Evolutionary conservation across 2,113 vertebrate genomes (phyloP).

Genomic region (Tragelaphus imberbis): DNA sequence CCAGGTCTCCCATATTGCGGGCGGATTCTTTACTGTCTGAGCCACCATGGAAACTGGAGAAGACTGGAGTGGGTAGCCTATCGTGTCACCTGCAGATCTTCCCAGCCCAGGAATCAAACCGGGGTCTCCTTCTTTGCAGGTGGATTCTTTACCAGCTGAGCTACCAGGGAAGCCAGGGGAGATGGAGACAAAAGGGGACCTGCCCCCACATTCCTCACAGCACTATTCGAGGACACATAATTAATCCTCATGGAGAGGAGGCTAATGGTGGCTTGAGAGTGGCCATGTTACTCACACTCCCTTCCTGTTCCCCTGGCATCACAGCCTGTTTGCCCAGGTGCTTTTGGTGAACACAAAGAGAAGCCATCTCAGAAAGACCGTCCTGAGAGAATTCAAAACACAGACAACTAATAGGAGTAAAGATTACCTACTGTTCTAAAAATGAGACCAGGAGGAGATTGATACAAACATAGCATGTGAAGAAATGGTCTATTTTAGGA

Average conservation of each 20-base stretch:
- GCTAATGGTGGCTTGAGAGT: not conserved
- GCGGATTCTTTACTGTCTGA: not conserved
- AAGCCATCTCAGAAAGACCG: not conserved
- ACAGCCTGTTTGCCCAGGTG: not conserved
- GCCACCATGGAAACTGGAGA: fast-evolving
- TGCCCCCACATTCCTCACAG: not conserved
- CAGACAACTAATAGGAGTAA: constrained; percentile 37
- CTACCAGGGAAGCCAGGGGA: not conserved
- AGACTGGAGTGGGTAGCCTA: not conserved
- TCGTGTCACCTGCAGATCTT: not conserved
- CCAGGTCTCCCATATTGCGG: fast-evolving
- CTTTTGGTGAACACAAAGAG: not conserved
- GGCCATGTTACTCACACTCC: not conserved
- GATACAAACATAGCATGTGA: constrained; percentile 51
- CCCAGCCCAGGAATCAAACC: not conserved
- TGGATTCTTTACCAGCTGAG: not conserved
- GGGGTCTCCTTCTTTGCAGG: not conserved
- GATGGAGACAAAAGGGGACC: not conserved
- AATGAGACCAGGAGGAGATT: not conserved
- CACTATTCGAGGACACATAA: not conserved
- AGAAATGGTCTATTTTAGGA: constrained; percentile 57
- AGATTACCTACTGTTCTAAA: constrained; percentile 65
- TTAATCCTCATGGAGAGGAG: not conserved
- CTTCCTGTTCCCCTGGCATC: not conserved
- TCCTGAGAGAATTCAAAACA: constrained; percentile 32